These are phyloP conservation scores for Pentamera pediparva DNA, from an alignment of 53 echinoderm and acorn worm species.

Conservation along the genomic window DNA sequence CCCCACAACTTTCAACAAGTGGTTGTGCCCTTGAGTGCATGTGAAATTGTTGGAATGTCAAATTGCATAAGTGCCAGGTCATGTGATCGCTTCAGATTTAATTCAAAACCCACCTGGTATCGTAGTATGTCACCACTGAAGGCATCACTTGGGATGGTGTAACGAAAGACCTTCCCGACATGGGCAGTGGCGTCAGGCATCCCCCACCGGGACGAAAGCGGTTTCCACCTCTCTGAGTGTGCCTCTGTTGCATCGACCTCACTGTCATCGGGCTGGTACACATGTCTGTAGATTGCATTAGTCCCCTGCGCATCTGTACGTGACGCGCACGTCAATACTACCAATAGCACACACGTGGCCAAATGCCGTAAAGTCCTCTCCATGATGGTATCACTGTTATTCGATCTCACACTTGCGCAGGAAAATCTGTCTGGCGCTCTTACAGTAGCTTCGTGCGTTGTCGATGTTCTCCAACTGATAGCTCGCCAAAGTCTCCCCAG, in stretches of 20 bases:
- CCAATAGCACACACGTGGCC: neutral
- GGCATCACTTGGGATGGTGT: constrained; percentile 78
- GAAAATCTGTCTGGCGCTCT: neutral
- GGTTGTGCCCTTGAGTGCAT: too few relatives aligned
- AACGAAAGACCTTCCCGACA: constrained; percentile 87
- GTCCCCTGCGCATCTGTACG: constrained; percentile 9
- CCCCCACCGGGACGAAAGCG: constrained; percentile 69
- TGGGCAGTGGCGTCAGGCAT: constrained; percentile 75
- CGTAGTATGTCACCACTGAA: constrained; percentile 77
- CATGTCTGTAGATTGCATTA: constrained; percentile 34
- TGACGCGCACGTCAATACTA: neutral
- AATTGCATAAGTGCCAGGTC: too few relatives aligned
- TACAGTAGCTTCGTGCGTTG: too few relatives aligned
- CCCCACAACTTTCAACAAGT: too few relatives aligned
- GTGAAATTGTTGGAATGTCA: too few relatives aligned
- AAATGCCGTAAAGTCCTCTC: neutral
- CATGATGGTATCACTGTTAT: neutral
- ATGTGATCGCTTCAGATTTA: neutral
- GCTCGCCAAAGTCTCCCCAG: neutral
- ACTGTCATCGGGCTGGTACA: constrained; percentile 9
- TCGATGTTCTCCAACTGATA: too few relatives aligned
- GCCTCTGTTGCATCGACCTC: neutral
- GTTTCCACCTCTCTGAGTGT: constrained; percentile 46
- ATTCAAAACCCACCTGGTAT: constrained; percentile 74
- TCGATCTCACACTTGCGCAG: neutral